Conservation (phyloP, 2,888 invertebrate species). For the Pachycephus smyrnensis region DNA sequence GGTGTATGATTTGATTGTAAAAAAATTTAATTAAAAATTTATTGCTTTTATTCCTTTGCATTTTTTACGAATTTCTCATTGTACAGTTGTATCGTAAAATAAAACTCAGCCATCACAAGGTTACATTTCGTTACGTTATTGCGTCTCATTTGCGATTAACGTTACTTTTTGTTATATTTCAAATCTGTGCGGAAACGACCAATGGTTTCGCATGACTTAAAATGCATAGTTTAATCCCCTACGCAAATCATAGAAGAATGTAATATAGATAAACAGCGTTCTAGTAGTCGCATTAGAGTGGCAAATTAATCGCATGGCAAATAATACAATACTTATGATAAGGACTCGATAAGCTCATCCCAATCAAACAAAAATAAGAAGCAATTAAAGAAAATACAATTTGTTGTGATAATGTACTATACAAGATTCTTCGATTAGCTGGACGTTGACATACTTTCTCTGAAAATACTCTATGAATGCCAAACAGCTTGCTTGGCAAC, state of each 20-base stretch:
- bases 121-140: not conserved
- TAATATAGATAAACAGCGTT: not conserved
- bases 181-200: not conserved
- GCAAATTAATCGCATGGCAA: not conserved
- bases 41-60: too few relatives aligned
- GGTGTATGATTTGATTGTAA: too few relatives aligned
- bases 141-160: not conserved
- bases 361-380: not conserved
- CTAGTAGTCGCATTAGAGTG: not conserved
- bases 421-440: not conserved
- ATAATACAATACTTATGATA: not conserved
- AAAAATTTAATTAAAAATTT: too few relatives aligned
- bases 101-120: too few relatives aligned
- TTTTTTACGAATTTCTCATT: too few relatives aligned
- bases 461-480: not conserved
- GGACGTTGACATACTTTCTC: not conserved
- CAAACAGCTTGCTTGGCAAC: not conserved
- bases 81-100: too few relatives aligned
- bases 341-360: not conserved
- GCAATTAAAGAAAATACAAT: not conserved
- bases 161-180: not conserved
- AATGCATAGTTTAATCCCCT: not conserved
- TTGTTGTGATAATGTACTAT: not conserved
- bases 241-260: not conserved
- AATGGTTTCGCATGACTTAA: not conserved